A percentile compares a stretch with the other conserved stretches of the same genome.
These are phyloP conservation scores for Schizotus pectinicornis DNA, from an alignment of 2,888 invertebrate species.

Conservation along the genomic window DNA sequence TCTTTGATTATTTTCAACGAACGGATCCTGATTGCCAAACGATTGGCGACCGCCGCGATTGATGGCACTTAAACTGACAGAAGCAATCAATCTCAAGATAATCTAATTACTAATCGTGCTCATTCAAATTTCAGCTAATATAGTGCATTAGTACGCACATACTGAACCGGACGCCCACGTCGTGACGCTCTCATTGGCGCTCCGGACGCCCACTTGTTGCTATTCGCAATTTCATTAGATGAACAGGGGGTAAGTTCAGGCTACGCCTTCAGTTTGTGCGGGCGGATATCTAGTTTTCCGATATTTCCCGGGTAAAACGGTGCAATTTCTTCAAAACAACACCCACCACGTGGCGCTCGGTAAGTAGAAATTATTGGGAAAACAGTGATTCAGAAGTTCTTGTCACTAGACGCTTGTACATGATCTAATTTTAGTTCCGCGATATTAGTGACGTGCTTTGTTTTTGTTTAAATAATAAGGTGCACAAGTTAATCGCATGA, in stretches of 20 bases:
- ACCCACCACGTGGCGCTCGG: not conserved
- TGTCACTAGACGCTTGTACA: not conserved
- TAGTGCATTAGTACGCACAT: slow-evolving; percentile 38
- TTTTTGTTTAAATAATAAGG: too few relatives aligned
- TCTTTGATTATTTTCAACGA: not conserved
- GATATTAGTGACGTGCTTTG: too few relatives aligned
- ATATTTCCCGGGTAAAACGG: not conserved
- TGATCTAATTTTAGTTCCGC: too few relatives aligned
- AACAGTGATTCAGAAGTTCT: not conserved
- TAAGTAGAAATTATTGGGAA: not conserved
- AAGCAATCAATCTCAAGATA: slow-evolving; percentile 29
- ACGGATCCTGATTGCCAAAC: not conserved
- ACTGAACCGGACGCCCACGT: slow-evolving; percentile 34
- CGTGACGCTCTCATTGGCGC: slow-evolving; percentile 40
- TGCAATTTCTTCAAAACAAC: not conserved
- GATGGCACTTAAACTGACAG: slow-evolving; percentile 22
- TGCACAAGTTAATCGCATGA: too few relatives aligned
- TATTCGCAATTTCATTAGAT: slow-evolving; percentile 29
- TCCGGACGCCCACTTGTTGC: slow-evolving; percentile 42
- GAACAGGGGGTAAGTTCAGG: slow-evolving; percentile 28
- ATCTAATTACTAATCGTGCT: slow-evolving; percentile 38
- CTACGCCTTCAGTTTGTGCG: slow-evolving; percentile 35
- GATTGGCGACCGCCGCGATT: too few relatives aligned
- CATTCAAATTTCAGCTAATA: slow-evolving; percentile 39
- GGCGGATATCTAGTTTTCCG: slow-evolving; percentile 17